A percentile compares a stretch with the other conserved stretches of the same genome.
These are phyloP conservation scores for Brassicogethes aeneus DNA, from an alignment of 2,888 invertebrate genomes.

Conservation along the genomic window DNA sequence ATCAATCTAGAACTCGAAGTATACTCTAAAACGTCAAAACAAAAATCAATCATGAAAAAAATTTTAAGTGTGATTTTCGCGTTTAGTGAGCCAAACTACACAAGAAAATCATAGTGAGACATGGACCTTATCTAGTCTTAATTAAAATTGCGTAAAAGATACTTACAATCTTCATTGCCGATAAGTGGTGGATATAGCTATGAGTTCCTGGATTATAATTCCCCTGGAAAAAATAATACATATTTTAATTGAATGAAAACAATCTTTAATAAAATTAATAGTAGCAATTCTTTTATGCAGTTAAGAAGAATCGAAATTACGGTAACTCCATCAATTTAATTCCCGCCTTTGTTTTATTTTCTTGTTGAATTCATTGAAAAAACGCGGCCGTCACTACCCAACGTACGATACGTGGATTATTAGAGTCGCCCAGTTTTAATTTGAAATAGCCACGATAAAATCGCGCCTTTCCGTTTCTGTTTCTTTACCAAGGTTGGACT, in stretches of 20 bases:
- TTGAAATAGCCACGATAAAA: too few relatives aligned
- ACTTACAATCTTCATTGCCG: too few relatives aligned
- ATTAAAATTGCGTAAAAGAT: neutral
- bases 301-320: slow-evolving; percentile 1
- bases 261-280: neutral
- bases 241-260: neutral
- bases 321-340: neutral
- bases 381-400: neutral
- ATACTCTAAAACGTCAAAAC: too few relatives aligned
- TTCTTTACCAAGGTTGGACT: neutral
- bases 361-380: too few relatives aligned
- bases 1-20: too few relatives aligned
- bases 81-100: too few relatives aligned
- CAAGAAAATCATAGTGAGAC: too few relatives aligned
- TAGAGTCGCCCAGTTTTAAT: neutral
- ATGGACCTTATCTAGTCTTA: neutral
- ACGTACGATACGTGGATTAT: neutral
- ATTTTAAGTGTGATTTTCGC: too few relatives aligned
- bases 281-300: neutral
- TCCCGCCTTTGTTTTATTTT: neutral
- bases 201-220: too few relatives aligned
- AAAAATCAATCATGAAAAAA: too few relatives aligned
- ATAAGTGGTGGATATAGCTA: too few relatives aligned
- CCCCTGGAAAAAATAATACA: neutral
- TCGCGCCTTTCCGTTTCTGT: neutral